Evolutionary conservation across 2,888 invertebrate species (phyloP).

Genomic region (Drosophila colorata): DNA sequence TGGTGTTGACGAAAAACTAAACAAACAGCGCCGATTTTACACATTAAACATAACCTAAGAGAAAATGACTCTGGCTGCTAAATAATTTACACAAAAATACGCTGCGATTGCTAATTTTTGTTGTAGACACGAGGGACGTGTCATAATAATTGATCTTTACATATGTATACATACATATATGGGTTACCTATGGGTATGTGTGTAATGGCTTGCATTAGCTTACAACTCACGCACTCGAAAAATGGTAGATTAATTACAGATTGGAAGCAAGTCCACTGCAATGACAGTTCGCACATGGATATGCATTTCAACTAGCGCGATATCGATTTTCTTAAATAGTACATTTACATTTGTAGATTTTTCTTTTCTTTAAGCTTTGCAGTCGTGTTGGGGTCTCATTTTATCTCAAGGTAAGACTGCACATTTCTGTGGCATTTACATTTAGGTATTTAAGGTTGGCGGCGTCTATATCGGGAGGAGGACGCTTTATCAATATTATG

Average conservation of each 20-base stretch:
- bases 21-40: constrained; percentile 47
- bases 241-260: constrained; percentile 66
- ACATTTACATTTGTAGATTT: constrained; percentile 54
- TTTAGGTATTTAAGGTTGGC: constrained; percentile 39
- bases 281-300: constrained; percentile 46
- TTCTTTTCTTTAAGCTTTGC: constrained; percentile 46
- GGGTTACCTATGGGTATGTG: constrained; percentile 25
- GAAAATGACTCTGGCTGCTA: constrained; percentile 65
- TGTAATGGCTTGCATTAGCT: constrained; percentile 58
- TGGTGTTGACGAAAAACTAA: constrained; percentile 42
- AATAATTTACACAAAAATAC: constrained; percentile 57
- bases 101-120: constrained; percentile 23
- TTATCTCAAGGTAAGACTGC: constrained; percentile 48
- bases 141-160: constrained; percentile 56
- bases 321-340: constrained; percentile 57
- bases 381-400: constrained; percentile 45
- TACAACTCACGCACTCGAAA: constrained; percentile 65
- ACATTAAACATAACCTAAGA: constrained; percentile 59
- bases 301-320: constrained; percentile 64
- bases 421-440: constrained; percentile 64
- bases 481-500: constrained; percentile 61
- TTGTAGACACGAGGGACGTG: constrained; percentile 24
- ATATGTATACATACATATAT: constrained; percentile 35
- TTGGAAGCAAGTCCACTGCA: constrained; percentile 49
- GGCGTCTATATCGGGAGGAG: constrained; percentile 38